Evolutionary conservation across 2,888 invertebrate genomes (phyloP).

Genomic region (Gastrophysa polygoni): DNA sequence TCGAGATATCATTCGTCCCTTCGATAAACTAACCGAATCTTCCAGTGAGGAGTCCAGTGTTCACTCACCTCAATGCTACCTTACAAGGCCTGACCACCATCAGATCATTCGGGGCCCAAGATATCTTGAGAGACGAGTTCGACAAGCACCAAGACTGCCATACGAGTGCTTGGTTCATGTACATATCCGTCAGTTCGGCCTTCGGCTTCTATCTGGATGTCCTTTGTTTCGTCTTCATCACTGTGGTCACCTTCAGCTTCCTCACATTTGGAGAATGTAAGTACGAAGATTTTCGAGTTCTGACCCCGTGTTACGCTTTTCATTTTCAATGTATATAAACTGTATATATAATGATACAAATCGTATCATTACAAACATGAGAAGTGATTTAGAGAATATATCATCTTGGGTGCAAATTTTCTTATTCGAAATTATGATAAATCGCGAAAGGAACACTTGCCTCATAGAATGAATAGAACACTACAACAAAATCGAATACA

Average conservation of each 20-base stretch:
- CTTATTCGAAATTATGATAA: too few relatives aligned
- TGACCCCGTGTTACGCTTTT: not conserved
- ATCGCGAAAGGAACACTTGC: too few relatives aligned
- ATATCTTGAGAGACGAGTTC: constrained; percentile 64
- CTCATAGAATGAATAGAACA: too few relatives aligned
- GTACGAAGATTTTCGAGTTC: constrained; percentile 16
- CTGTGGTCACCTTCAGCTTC: constrained; percentile 71
- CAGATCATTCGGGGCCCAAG: constrained; percentile 74
- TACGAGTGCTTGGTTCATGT: constrained; percentile 72
- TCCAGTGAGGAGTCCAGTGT: constrained; percentile 83
- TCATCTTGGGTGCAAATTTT: too few relatives aligned
- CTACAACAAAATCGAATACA: too few relatives aligned
- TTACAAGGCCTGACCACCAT: constrained; percentile 82
- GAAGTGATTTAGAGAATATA: too few relatives aligned
- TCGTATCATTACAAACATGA: too few relatives aligned
- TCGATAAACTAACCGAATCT: not conserved
- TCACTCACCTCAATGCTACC: constrained; percentile 79
- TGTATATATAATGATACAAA: too few relatives aligned
- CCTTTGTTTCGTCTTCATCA: constrained; percentile 68
- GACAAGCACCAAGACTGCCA: constrained; percentile 67
- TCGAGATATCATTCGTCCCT: too few relatives aligned
- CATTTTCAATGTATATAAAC: too few relatives aligned
- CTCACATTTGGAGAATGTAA: constrained; percentile 58
- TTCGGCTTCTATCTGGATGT: constrained; percentile 71
- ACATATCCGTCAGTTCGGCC: constrained; percentile 67